phyloP scores from a whole-genome alignment of 2,113 vertebrate species.

The Peromyscus californicus region DNA sequence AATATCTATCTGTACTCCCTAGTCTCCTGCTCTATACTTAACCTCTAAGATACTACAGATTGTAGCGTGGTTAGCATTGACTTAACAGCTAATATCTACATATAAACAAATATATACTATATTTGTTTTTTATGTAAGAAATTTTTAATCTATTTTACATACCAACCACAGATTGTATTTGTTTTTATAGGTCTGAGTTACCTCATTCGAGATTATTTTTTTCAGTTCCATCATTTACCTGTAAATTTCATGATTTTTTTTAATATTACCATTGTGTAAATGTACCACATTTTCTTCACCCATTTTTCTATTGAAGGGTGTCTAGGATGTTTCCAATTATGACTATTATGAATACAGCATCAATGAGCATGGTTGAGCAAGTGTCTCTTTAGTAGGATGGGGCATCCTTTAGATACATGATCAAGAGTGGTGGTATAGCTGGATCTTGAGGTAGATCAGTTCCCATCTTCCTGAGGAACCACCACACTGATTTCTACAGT shows the following conservation, averaged over 20 bases:
- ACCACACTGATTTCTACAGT: background rate
- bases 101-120: background rate
- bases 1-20: background rate
- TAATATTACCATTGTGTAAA: background rate
- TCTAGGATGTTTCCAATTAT: background rate
- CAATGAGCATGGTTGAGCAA: background rate
- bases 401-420: background rate
- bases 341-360: background rate
- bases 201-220: background rate
- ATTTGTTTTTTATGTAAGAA: too few species aligned
- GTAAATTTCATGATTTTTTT: background rate
- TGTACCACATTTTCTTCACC: background rate
- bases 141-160: too few species aligned
- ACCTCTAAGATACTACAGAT: background rate
- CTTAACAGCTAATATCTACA: background rate
- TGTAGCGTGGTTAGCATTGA: background rate
- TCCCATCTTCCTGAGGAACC: background rate
- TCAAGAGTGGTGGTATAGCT: background rate
- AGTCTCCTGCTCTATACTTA: background rate
- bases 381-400: background rate
- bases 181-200: background rate
- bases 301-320: background rate
- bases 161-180: background rate
- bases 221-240: background rate
- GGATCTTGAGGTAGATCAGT: background rate